These are phyloP conservation scores for Meda fulgida DNA, from an alignment of 2,797 vertebrate genomes.

Conservation along the genomic window DNA sequence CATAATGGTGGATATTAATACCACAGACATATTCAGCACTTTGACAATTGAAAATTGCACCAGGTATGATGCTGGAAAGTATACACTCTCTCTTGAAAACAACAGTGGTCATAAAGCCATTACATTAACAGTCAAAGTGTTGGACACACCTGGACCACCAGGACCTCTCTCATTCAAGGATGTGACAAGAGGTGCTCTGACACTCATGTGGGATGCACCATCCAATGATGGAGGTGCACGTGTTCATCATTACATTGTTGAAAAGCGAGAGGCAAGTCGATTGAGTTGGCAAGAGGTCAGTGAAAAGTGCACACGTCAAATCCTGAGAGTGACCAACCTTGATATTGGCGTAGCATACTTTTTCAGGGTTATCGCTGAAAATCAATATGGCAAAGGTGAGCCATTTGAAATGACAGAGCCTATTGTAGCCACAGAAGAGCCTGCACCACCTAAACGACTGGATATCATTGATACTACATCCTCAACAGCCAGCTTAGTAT, in stretches of 20 bases:
- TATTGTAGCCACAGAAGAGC: slow-evolving; percentile 93
- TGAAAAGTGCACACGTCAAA: slow-evolving; percentile 90
- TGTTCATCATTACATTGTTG: slow-evolving; percentile 92
- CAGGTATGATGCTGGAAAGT: slow-evolving; percentile 96
- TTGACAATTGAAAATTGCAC: slow-evolving; percentile 94
- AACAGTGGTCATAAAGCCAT: slow-evolving; percentile 94
- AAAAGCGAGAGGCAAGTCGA: slow-evolving; percentile 94
- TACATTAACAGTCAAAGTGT: slow-evolving; percentile 94
- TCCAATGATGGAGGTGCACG: slow-evolving; percentile 91
- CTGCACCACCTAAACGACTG: slow-evolving; percentile 93
- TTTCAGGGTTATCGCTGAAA: slow-evolving; percentile 93
- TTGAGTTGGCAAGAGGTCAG: slow-evolving; percentile 94
- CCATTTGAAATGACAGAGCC: slow-evolving; percentile 93
- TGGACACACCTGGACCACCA: slow-evolving; percentile 95
- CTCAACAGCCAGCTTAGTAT: slow-evolving; percentile 90
- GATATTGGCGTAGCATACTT: slow-evolving; percentile 87
- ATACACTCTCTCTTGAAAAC: slow-evolving; percentile 94
- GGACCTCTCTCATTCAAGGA: slow-evolving; percentile 94
- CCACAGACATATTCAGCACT: slow-evolving; percentile 89
- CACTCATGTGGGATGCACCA: slow-evolving; percentile 97
- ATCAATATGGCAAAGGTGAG: slow-evolving; percentile 94
- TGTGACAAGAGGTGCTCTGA: slow-evolving; percentile 90
- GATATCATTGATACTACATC: slow-evolving; percentile 93
- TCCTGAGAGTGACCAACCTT: slow-evolving; percentile 87
- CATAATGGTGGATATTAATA: slow-evolving; percentile 90